Base-by-base conservation (phyloP, 2,888 invertebrate genomes). In the Dascillus cervinus region DNA sequence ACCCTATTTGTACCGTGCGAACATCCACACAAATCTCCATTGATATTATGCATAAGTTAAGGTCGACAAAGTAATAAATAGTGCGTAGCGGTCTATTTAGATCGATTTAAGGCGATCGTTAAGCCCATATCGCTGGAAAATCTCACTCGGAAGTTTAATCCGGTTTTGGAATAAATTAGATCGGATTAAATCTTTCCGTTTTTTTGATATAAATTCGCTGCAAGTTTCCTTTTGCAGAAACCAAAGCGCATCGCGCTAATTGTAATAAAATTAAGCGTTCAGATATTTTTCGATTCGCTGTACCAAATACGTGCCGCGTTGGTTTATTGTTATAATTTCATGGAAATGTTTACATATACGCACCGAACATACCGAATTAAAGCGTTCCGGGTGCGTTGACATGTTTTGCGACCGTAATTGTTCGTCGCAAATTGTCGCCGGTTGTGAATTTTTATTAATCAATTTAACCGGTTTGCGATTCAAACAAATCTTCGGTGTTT, bases 21-120 rank as follows among this genome's bases (percentile, higher is more conserved):
- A n/a, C n/a, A n/a, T n/a, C n/a, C n/a, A n/a, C n/a, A n/a, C n/a
- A n/a, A n/a, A n/a, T n/a, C n/a, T n/a, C n/a, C n/a, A n/a, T n/a
- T n/a, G n/a, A n/a, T n/a, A n/a, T n/a, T n/a, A n/a, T n/a, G n/a
- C n/a, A n/a, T n/a, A n/a, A n/a, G n/a, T n/a, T n/a, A n/a, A n/a
- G n/a, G n/a, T n/a, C n/a, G n/a, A n/a, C n/a, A n/a, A n/a, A n/a
- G n/a, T n/a, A n/a, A n/a, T n/a, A n/a, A n/a, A n/a, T n/a, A n/a
- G 51, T 49, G 49, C 49, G 49, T 52, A 49, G 43, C 32, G 43
- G 49, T 43, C 46, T 43, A 41, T 38, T 44, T 41, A 47, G 53
- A 51, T 47, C 53, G 54, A 60, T 58, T 58, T 60, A 60, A 55
- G 52, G 51, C 49, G 53, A 50, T 60, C 57, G 58, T 59, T 59